Evolutionary conservation across 2,888 invertebrate genomes (phyloP), one percentile per base, ranked within the genome.

Genomic region (Tribolium freemani): DNA sequence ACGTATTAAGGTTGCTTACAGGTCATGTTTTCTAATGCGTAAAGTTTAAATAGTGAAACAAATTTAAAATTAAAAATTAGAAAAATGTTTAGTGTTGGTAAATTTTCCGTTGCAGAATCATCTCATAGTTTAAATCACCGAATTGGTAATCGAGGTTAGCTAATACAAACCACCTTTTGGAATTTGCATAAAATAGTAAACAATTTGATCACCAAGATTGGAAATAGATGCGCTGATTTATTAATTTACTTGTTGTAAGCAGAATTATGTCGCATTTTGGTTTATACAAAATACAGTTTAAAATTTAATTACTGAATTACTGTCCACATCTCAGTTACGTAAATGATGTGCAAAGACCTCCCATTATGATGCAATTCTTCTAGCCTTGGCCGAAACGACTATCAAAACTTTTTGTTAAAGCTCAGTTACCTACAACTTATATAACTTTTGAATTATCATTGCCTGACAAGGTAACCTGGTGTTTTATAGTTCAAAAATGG

Each of bases 171-270:
- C n/a, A n/a, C n/a, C n/a, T n/a, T n/a, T 45, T 13, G 0, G 2
- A 16, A 58, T 58, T 58, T 58, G 58, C 58, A 58, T 58, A 58
- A 45, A 58, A 20, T 44, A 1, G 45, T 58, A 58, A 58, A 56
- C 54, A 56, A 44, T 44, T 45, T 45, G 6, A 58, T 21, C 45
- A 9, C 58, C 44, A 45, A 58, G 44, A 45, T 5, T 38, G 13
- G 44, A 58, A 58, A 45, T 38, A 20, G 5, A 38, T 38, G 5
- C 8, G 3, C 38, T 38, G 8, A 48, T 48, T 48, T 48, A 48
- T 48, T 48, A 13, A 11, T 48, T 48, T 48, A 38, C 3, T 38
- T 38, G 38, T 3, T 31, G 9, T 31, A 8, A 31, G 38, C 8
- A 38, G 8, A 38, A 38, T 38, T 38, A 38, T 38, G 6, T 38